Evolutionary conservation across 2,797 vertebrate genomes (phyloP).

Genomic region (Aldrovandia affinis): DNA sequence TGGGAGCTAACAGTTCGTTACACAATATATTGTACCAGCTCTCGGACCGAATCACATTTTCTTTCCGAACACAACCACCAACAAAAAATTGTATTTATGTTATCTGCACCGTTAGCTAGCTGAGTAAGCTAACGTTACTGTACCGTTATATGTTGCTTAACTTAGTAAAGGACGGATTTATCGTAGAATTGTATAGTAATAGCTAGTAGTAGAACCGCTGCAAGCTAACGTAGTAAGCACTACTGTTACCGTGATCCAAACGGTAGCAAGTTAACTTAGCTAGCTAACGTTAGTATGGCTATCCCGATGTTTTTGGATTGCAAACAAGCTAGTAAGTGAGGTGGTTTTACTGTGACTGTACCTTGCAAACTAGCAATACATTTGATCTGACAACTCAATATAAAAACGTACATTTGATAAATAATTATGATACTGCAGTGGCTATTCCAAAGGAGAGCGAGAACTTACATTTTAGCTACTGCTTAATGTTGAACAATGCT

Average conservation of each 20-base stretch:
- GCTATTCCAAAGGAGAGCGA: neutral
- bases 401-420: neutral
- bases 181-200: no score
- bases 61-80: neutral
- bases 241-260: neutral
- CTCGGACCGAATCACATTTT: no score
- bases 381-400: neutral
- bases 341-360: neutral
- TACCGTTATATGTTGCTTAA: no score
- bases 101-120: no score
- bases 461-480: conserved; percentile 46
- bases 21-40: neutral
- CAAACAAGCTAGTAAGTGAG: neutral
- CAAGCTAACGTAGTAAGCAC: neutral
- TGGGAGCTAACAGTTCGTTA: neutral
- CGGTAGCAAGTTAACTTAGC: neutral
- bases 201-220: no score
- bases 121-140: no score
- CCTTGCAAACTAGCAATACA: neutral
- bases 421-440: neutral
- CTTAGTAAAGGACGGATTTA: no score
- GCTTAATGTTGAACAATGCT: conserved; percentile 30
- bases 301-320: neutral
- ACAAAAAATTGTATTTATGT: neutral
- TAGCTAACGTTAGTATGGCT: neutral